Evolutionary conservation across 2,888 invertebrate species (phyloP), one percentile per base, ranked within the genome.

Genomic region (Pasiphila rectangulata): DNA sequence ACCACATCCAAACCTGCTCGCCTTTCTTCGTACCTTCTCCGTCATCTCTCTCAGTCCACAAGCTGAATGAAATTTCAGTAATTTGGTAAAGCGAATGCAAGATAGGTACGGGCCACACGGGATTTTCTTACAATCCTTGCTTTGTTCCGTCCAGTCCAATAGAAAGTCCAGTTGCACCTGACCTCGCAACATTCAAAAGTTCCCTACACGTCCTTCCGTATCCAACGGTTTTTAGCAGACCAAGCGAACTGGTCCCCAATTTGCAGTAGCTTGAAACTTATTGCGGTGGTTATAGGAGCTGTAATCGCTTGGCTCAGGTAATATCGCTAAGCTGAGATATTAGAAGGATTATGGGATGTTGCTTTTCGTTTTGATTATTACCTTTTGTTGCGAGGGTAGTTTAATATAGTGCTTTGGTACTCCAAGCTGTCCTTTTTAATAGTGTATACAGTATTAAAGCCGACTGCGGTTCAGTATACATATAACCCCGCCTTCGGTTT

Each of bases 1-100:
- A 12, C 72, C 77, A 19, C 47, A 60, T 67, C 68, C 51, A 50
- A 23, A 30, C 40, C 42, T 56, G 56, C 63, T 59, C 60, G 56
- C n/a, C n/a, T n/a, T n/a, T 10, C n/a, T 54, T 69, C 55, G 2
- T 3, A 43, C 37, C 60, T 77, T 72, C 44, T 32, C 15, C 38
- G 34, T 48, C 63, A 67, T 62, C 72, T 63, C 69, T 66, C 71
- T 61, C 66, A 76, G 79, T 80, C 83, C 80, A 75, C 79, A 83
- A 79, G 79, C 82, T 77, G 85, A 85, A 86, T 81, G 85, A 87
- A 85, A 84, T 85, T 86, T 79, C 82, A 83, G 85, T 86, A 86
- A 87, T 87, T 86, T 84, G 73, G 83, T 82, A 81, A 82, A 86
- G 83, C 84, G 83, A 87, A 85, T 82, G 83, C 86, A 84, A 84